Evolutionary conservation across 2,888 invertebrate genomes (phyloP), one percentile per base, ranked within the genome.

Genomic region (Drosophila sordidula): DNA sequence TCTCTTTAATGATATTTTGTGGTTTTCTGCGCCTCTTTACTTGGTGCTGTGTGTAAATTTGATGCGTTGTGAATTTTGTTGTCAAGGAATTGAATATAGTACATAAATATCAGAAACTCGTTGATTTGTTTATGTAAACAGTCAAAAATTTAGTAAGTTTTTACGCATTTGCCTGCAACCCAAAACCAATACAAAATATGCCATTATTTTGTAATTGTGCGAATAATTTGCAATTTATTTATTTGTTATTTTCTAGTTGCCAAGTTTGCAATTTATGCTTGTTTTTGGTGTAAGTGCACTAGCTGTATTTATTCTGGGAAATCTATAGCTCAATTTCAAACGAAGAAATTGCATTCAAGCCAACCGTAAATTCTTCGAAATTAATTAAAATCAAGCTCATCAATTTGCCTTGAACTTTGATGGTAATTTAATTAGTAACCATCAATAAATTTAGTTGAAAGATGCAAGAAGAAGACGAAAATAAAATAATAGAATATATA

Each of bases 401-500:
- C 64, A 63, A 70, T 47, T 61, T 26, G 41, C 67, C 61, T 65
- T 64, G 32, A 61, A 68, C 55, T 69, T 66, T 80, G 66, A 76
- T 64, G 70, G 36, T 58, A 56, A 71, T 69, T 52, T 62, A 67
- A 86, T 86, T 75, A 79, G 72, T 70, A 26, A 50, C 58, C 64
- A 59, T 49, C 57, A 63, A 57, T 50, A 72, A 72, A 62, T 72
- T 62, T 12, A 11, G 32, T 34, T 50, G 22, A 29, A 29, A 29
- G 22, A 41, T 45, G 41, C 38, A 55, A 61, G 49, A 45, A 46
- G 45, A 52, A 41, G 47, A 38, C 14, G 32, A 41, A 39, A 49
- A 51, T 26, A 42, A 55, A 46, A 51, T 3, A 39, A 41, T 36
- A 26, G 9, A 32, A 32, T 32, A 32, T 32, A 32, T 32, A 11